Percentiles rank a stretch among this genome's conserved stretches.
These are phyloP conservation scores for Watersipora subatra DNA, from an alignment of 1,140 invertebrate species.

Conservation along the genomic window DNA sequence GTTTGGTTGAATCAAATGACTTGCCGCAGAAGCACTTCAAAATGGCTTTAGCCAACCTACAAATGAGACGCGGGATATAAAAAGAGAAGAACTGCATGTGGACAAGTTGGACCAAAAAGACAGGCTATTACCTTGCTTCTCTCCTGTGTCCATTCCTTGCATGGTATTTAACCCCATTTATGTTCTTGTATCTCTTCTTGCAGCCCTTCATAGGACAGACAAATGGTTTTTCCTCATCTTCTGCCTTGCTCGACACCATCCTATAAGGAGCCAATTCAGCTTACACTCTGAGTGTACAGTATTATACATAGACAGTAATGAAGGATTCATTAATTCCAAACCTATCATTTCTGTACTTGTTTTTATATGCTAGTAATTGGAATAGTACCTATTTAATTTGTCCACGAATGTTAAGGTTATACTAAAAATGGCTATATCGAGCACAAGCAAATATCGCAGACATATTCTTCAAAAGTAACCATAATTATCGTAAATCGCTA, in stretches of 20 bases:
- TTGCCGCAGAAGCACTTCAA: background rate
- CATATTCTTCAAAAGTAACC: no score
- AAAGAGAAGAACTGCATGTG: no score
- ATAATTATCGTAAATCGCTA: no score
- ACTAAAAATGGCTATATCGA: no score
- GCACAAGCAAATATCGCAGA: no score
- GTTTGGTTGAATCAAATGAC: background rate
- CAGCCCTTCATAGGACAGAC: conserved; percentile 68
- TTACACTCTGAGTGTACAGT: background rate
- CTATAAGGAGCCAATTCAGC: conserved; percentile 26
- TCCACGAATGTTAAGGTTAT: no score
- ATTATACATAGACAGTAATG: background rate
- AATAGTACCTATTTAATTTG: no score
- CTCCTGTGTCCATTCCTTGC: conserved; percentile 68
- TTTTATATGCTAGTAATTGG: no score
- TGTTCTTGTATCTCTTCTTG: conserved; percentile 70
- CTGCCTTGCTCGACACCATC: conserved; percentile 29
- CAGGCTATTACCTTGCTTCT: no score
- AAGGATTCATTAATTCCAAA: background rate
- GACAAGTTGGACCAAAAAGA: no score
- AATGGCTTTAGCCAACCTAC: no score
- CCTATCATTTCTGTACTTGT: conserved; percentile 23
- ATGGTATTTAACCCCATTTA: conserved; percentile 77
- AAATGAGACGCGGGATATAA: no score
- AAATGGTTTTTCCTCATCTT: conserved; percentile 55